Evolutionary conservation across 2,888 invertebrate species (phyloP).

Genomic region (Stomorhina lunata): DNA sequence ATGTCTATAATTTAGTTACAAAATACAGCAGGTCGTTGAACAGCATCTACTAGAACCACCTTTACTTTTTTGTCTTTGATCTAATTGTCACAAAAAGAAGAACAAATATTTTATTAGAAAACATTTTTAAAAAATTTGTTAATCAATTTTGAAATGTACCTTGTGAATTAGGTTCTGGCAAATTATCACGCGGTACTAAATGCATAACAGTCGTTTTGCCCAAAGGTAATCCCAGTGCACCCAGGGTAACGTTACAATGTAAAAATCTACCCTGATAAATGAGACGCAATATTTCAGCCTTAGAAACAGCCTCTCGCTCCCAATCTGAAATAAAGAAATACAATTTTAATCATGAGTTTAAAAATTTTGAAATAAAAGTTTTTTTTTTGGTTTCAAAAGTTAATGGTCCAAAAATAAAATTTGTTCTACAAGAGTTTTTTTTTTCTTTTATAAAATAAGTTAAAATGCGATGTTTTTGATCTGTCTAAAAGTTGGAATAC

Average conservation of each 20-base stretch:
- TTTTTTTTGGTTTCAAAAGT: too few relatives aligned
- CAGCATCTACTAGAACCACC: slow-evolving; percentile 97
- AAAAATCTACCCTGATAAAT: slow-evolving; percentile 99
- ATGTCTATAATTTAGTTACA: slow-evolving; percentile 83
- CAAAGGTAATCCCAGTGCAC: slow-evolving; percentile 96
- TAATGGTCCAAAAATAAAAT: too few relatives aligned
- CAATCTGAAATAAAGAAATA: slow-evolving; percentile 89
- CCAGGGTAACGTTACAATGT: slow-evolving; percentile 99
- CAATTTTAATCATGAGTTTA: too few relatives aligned
- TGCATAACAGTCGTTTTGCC: slow-evolving; percentile 99
- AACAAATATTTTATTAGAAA: slow-evolving; percentile 14
- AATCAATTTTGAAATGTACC: slow-evolving; percentile 81
- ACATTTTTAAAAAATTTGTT: slow-evolving; percentile 12
- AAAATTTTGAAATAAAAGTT: too few relatives aligned
- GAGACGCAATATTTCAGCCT: slow-evolving; percentile 98
- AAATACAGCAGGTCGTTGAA: slow-evolving; percentile 95
- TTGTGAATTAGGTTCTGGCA: slow-evolving; percentile 99
- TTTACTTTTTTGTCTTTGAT: slow-evolving; percentile 97
- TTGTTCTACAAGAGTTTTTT: too few relatives aligned
- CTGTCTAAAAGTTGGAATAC: too few relatives aligned
- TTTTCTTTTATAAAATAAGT: too few relatives aligned
- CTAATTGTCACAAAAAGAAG: slow-evolving; percentile 80
- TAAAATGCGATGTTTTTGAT: too few relatives aligned
- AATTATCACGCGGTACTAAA: slow-evolving; percentile 98
- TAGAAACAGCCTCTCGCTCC: slow-evolving; percentile 96